Evolutionary conservation across 2,797 vertebrate species (phyloP).

Genomic region (Remorina albescens): DNA sequence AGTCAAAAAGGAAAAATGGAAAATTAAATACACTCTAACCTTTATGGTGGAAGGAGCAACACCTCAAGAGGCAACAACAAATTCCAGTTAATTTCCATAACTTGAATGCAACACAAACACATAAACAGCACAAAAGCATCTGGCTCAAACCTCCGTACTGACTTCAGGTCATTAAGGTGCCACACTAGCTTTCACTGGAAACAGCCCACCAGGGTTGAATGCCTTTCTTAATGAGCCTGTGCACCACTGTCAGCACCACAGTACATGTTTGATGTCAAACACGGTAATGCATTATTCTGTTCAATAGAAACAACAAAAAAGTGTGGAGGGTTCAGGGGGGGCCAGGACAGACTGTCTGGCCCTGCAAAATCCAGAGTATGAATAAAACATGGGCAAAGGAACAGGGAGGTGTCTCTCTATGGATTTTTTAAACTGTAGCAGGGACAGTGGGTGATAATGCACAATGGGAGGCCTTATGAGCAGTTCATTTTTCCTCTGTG

Average conservation of each 20-base stretch:
- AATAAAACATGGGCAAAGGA: conserved; percentile 73
- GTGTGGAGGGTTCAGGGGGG: neutral
- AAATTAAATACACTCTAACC: conserved; percentile 19
- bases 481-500: conserved; percentile 47
- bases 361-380: conserved; percentile 57
- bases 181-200: conserved; percentile 49
- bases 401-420: conserved; percentile 40
- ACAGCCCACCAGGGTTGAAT: conserved; percentile 53
- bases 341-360: conserved; percentile 51
- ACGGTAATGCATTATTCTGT: conserved; percentile 70
- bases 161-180: conserved; percentile 60
- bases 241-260: conserved; percentile 43
- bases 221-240: conserved; percentile 73
- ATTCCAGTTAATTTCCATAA: conserved; percentile 49
- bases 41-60: conserved; percentile 10
- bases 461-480: conserved; percentile 49
- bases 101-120: conserved; percentile 27
- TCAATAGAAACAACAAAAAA: conserved; percentile 70
- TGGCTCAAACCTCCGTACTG: conserved; percentile 37
- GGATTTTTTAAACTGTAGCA: conserved; percentile 52
- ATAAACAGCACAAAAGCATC: conserved; percentile 30
- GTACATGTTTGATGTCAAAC: conserved; percentile 64
- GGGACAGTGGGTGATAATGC: conserved; percentile 55
- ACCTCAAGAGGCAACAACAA: neutral
- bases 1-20: conserved; percentile 48